These are phyloP conservation scores for Polydrusus cervinus DNA, from an alignment of 2,888 invertebrate species.

Conservation along the genomic window DNA sequence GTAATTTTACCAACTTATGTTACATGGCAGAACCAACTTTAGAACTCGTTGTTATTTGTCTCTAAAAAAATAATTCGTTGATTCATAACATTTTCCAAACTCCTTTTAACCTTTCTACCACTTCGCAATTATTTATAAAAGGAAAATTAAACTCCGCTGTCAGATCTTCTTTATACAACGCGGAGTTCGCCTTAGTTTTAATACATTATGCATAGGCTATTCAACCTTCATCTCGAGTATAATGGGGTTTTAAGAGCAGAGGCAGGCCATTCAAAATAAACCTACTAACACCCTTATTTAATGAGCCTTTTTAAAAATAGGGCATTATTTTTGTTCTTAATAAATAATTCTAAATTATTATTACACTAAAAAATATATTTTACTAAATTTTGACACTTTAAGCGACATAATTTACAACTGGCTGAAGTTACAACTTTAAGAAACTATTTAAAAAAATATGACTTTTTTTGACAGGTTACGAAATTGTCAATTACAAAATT, in stretches of 20 bases:
- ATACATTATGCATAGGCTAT: constrained; percentile 41
- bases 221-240: constrained; percentile 27
- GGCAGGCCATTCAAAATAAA: constrained; percentile 27
- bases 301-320: background rate
- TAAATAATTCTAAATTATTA: background rate
- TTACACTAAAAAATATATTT: too few species aligned
- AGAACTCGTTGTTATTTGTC: too few species aligned
- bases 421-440: too few species aligned
- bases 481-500: too few species aligned
- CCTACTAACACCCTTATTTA: constrained; percentile 26
- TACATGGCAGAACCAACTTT: too few species aligned
- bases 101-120: constrained; percentile 27
- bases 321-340: background rate
- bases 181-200: constrained; percentile 32
- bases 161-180: constrained; percentile 36
- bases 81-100: constrained; percentile 19
- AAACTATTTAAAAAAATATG: too few species aligned
- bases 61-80: background rate
- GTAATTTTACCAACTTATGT: too few species aligned
- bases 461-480: too few species aligned
- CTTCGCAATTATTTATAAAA: constrained; percentile 41
- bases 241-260: constrained; percentile 24
- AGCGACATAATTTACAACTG: too few species aligned
- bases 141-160: constrained; percentile 38
- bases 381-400: too few species aligned